phyloP scores from a whole-genome alignment of 2,888 invertebrate genomes.

The Parapristionchus giblindavisi region DNA sequence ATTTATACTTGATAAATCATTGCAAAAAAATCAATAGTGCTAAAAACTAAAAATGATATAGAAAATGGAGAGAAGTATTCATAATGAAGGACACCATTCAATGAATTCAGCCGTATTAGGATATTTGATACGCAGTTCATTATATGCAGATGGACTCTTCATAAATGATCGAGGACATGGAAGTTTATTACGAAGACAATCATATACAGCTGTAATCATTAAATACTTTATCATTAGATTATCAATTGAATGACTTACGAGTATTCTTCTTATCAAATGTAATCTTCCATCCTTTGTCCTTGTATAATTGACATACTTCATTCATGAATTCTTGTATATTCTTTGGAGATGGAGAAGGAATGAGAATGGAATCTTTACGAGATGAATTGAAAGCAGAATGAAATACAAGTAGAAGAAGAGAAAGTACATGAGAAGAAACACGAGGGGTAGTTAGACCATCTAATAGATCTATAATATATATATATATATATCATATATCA shows the following conservation, averaged over 20 bases:
- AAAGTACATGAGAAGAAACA: conserved; percentile 4
- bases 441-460: conserved; percentile 24
- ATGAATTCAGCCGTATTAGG: background rate
- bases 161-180: conserved; percentile 7
- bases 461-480: background rate
- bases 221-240: too few species aligned
- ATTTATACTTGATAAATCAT: too few species aligned
- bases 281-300: too few species aligned
- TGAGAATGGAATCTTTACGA: conserved; percentile 1
- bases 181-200: too few species aligned
- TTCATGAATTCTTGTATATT: background rate
- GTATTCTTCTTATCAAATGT: too few species aligned
- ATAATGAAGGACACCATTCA: conserved; percentile 12
- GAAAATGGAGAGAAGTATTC: too few species aligned
- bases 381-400: background rate
- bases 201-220: too few species aligned
- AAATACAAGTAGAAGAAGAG: conserved; percentile 1
- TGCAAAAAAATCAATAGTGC: too few species aligned
- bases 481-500: too few species aligned
- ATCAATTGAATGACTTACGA: too few species aligned
- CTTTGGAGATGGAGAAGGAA: background rate
- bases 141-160: background rate
- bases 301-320: background rate
- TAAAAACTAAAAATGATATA: too few species aligned
- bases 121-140: background rate